Evolutionary conservation across 2,888 invertebrate species (phyloP), one percentile per base, ranked within the genome.

Genomic region (Spisula subtruncata): DNA sequence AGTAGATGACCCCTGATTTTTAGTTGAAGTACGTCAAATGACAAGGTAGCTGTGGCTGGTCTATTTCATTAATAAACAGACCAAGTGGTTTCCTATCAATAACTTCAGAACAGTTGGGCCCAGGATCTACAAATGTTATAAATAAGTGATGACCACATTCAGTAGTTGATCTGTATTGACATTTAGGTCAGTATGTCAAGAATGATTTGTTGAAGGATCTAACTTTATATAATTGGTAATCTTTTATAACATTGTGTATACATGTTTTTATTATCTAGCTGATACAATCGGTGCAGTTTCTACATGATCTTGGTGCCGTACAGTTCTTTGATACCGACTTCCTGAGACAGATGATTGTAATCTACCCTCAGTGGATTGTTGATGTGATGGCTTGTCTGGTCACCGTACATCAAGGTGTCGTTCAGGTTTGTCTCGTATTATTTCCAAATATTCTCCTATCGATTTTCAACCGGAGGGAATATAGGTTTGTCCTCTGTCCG

Each of bases 351-450:
- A 92, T 95, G 60, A 95, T 97, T 1, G 96, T 97, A 48, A 96
- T 96, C 79, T 94, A 96, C 81, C 96, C 96, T 6, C 96, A 96
- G 94, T 96, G 96, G 96, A 96, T 96, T 83, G 96, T 96, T 16
- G 96, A 96, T 92, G 96, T 96, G 18, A 97, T 97, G 96, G 95
- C 96, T 6, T 96, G 96, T 94, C 93, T 97, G 20, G 96, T 97
- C 66, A 96, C 96, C n/a, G 96, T 96, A 1, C 95, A 96, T 91
- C 94, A 95, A 60, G 95, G 95, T 18, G 94, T 95, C 1, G 96
- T 96, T 46, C 92, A 95, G 95, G 96, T 96, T 85, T 88, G 87
- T 51, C 4, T 25, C 5, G 16, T 51, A 25, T 66, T 56, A 56
- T n/a, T 20, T 54, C 1, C 54, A 54, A 14, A 8, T 4, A 2